These are phyloP conservation scores for Trinorchestia longiramus DNA, from an alignment of 1,140 invertebrate genomes.

Conservation along the genomic window DNA sequence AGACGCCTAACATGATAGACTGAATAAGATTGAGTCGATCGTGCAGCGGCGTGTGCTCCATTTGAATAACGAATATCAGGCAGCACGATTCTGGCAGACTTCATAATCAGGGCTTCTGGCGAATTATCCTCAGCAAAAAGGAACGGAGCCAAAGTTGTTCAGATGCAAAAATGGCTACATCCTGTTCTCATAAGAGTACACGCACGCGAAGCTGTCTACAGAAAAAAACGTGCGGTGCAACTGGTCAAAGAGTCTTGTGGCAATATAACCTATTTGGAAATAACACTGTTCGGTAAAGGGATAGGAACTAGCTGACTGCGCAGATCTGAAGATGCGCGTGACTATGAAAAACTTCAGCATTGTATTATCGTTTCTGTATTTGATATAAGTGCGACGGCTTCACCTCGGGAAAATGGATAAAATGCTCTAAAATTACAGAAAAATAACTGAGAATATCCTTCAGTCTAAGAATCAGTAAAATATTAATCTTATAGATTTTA, in stretches of 20 bases:
- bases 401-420: no score
- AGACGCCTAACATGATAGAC: neutral
- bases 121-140: neutral
- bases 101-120: slow-evolving; percentile 1
- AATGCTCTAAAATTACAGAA: no score
- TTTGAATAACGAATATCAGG: slow-evolving; percentile 23
- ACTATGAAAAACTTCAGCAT: neutral
- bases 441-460: no score
- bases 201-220: neutral
- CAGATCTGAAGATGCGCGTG: neutral
- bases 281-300: neutral
- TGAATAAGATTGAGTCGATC: slow-evolving; percentile 1
- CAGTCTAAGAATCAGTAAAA: no score
- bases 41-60: slow-evolving; percentile 28
- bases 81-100: slow-evolving; percentile 22
- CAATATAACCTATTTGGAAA: neutral
- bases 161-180: slow-evolving; percentile 23
- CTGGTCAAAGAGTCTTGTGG: neutral
- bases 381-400: neutral
- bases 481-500: no score
- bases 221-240: neutral
- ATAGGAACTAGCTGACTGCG: neutral
- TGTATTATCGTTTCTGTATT: neutral
- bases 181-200: neutral
- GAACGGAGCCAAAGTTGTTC: neutral